Base-by-base conservation (phyloP, 37 sponge, comb jelly and placozoan genomes). In the Eunapius fragilis region DNA sequence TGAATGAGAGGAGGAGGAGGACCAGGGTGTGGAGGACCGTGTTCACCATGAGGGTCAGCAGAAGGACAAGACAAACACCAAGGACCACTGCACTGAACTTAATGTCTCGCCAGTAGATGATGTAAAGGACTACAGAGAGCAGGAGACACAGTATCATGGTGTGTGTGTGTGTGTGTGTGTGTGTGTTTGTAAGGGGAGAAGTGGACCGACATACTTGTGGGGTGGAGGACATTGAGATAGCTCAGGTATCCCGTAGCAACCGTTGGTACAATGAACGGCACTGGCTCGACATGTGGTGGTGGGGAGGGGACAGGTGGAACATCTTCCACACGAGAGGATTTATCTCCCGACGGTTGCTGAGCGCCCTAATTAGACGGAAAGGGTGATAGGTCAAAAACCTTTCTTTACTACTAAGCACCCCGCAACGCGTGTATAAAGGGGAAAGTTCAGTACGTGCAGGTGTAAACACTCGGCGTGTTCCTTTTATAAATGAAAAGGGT, bases 31-130 rank as follows among this genome's bases (percentile, higher is more conserved):
- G 91, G 79, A 94, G 36, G 83, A 94, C 48, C 10, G 94, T 85
- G 80, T 94, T 94, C 69, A 94, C 72, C 67, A 78, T 88, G 82
- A 94, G 89, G 25, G 94, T 94, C 70, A 91, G 73, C 37, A 94
- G 81, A 22, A 88, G 41, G 24, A 87, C 83, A 71, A 91, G 70
- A 28, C 49, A 24, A 5, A 68, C 89, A 5, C 85, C 89, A 28
- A 94, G 68, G 37, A 85, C 69, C 31, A 87, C 86, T n/a, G 86
- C 92, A 49, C 85, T 87, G 68, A 87, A 38, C 68, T 85, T 87
- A 14, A 78, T 0, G 41, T 94, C 86, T 24, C 67, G 41, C 94
- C 94, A 94, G 71, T 91, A 94, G 36, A 94, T 85, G n/a, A 94
- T 41, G 58, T 88, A 85, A 27, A 94, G 86, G 10, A 85, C 94